Evolutionary conservation across 2,113 vertebrate species (phyloP).

Genomic region (Eulemur macaco): DNA sequence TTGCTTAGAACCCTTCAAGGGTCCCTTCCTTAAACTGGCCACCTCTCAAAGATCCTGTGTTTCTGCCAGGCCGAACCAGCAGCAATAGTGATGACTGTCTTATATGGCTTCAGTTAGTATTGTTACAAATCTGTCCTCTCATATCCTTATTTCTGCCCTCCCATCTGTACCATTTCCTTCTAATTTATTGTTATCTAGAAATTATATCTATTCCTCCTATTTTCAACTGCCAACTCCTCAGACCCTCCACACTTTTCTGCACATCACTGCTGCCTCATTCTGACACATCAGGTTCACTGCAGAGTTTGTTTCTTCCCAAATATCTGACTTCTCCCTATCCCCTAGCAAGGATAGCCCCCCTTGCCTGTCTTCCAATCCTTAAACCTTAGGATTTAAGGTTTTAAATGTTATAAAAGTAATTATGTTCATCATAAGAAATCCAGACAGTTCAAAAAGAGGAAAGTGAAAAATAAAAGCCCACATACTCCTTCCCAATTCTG

Average conservation of each 20-base stretch:
- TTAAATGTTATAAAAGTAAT: not conserved
- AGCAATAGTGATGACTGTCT: too few relatives aligned
- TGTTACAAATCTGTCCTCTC: not conserved
- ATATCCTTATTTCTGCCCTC: not conserved
- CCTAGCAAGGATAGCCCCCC: not conserved
- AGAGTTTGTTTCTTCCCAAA: not conserved
- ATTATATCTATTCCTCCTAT: not conserved
- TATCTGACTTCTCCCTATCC: not conserved
- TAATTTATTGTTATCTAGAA: not conserved
- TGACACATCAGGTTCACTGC: not conserved
- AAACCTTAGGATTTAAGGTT: not conserved
- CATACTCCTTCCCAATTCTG: not conserved
- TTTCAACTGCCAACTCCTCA: not conserved
- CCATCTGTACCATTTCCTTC: not conserved
- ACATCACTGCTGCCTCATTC: not conserved
- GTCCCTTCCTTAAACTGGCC: not conserved
- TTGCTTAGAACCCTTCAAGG: not conserved
- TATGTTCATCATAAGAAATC: not conserved
- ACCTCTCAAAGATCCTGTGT: not conserved
- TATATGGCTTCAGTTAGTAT: rapidly evolving
- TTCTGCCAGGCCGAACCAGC: not conserved
- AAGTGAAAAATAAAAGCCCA: not conserved
- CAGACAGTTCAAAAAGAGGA: not conserved
- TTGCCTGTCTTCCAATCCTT: not conserved
- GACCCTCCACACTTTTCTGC: not conserved